Conservation (phyloP, 2,113 vertebrate genomes). For the Takifugu bimaculatus region DNA sequence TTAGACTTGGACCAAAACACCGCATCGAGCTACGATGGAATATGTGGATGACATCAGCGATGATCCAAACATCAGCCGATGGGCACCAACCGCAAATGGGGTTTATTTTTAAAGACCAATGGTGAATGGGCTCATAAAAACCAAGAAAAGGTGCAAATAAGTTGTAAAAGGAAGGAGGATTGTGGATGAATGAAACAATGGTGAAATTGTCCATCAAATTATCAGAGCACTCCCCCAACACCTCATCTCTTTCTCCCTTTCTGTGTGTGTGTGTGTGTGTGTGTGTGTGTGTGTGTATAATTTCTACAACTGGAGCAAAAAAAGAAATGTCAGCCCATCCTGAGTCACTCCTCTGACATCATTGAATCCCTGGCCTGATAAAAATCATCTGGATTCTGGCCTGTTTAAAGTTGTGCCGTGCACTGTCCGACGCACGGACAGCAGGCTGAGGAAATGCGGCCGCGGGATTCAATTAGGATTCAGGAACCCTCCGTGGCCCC, state of each 20-base stretch:
- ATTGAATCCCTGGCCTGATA: too few relatives aligned
- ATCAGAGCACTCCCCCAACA: constrained; percentile 6
- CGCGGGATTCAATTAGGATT: constrained; percentile 29
- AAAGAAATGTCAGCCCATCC: constrained; percentile 19
- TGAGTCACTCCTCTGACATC: constrained; percentile 4
- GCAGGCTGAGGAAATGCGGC: constrained; percentile 2
- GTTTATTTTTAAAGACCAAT: too few relatives aligned
- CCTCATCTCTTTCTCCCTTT: not conserved
- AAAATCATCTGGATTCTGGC: too few relatives aligned
- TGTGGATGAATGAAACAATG: constrained; percentile 36
- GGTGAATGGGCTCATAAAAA: too few relatives aligned
- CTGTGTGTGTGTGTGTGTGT: too few relatives aligned
- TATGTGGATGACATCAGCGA: not conserved
- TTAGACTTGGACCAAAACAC: not conserved
- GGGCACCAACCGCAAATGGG: constrained; percentile 37
- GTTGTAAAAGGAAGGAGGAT: too few relatives aligned
- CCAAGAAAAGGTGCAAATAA: too few relatives aligned
- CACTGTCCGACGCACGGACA: not conserved
- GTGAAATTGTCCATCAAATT: constrained; percentile 27
- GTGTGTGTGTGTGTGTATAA: too few relatives aligned
- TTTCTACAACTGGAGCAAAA: not conserved
- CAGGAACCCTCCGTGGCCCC: constrained; percentile 15
- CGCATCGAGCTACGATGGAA: not conserved
- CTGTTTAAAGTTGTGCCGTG: not conserved
- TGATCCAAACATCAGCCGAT: constrained; percentile 12